phyloP scores from a whole-genome alignment of 2,888 invertebrate species.

The Drosophila phalerata region DNA sequence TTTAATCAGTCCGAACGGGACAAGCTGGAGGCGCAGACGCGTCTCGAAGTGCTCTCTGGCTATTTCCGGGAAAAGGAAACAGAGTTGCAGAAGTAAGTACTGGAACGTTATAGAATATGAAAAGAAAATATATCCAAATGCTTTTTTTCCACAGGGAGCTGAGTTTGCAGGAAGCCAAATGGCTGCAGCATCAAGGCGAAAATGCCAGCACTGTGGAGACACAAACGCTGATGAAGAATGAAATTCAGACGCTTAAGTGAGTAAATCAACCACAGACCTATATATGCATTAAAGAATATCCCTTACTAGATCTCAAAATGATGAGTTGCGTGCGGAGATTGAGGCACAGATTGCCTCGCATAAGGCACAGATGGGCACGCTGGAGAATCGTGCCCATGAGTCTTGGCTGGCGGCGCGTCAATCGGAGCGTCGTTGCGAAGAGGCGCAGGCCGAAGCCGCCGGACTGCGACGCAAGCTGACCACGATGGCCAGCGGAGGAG shows the following conservation, averaged over 20 bases:
- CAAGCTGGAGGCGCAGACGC: conserved; percentile 91
- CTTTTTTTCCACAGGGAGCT: conserved; percentile 88
- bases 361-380: conserved; percentile 90
- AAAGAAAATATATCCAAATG: no score
- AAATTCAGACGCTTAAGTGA: conserved; percentile 92
- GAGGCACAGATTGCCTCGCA: conserved; percentile 92
- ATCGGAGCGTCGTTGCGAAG: conserved; percentile 93
- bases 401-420: conserved; percentile 94
- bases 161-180: conserved; percentile 90
- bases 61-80: conserved; percentile 96
- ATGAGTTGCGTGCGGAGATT: conserved; percentile 91
- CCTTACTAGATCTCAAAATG: conserved; percentile 86
- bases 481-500: conserved; percentile 75
- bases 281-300: neutral
- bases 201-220: conserved; percentile 92
- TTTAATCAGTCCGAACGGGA: conserved; percentile 89
- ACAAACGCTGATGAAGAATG: conserved; percentile 91
- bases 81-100: conserved; percentile 92
- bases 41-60: conserved; percentile 93
- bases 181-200: conserved; percentile 93
- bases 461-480: conserved; percentile 88
- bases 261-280: conserved; percentile 47
- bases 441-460: conserved; percentile 90
- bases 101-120: no score
- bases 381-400: conserved; percentile 94